Percentiles rank a stretch among this genome's conserved stretches.
Conservation (phyloP, 2,888 invertebrate species). For the Apodemia mormo region DNA sequence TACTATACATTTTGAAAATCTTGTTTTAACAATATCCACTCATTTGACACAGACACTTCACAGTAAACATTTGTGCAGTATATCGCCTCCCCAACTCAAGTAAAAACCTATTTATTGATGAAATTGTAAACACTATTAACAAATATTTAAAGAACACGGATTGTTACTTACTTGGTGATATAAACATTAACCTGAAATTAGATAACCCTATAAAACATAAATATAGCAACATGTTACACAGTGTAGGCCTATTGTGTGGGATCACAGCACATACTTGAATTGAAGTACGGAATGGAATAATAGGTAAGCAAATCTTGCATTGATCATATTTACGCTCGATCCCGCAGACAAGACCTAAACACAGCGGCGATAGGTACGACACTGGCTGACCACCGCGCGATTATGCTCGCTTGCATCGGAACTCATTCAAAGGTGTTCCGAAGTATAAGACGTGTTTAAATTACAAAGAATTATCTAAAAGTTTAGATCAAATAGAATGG, state of each 20-base stretch:
- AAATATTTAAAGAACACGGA: slow-evolving; percentile 11
- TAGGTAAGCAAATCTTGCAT: too few relatives aligned
- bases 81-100: slow-evolving; percentile 27
- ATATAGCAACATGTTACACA: slow-evolving; percentile 28
- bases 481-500: too few relatives aligned
- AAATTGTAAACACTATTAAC: background rate
- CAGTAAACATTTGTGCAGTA: slow-evolving; percentile 26
- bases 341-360: too few relatives aligned
- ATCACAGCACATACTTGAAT: background rate
- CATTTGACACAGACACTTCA: slow-evolving; percentile 20
- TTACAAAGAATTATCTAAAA: too few relatives aligned
- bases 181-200: slow-evolving; percentile 28
- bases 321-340: too few relatives aligned
- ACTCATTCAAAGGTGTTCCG: too few relatives aligned
- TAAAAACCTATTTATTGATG: slow-evolving; percentile 18
- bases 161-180: slow-evolving; percentile 27
- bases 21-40: slow-evolving; percentile 26
- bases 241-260: background rate
- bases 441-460: too few relatives aligned
- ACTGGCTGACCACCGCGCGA: too few relatives aligned
- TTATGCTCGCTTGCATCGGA: too few relatives aligned
- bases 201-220: slow-evolving; percentile 31
- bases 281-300: too few relatives aligned
- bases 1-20: background rate
- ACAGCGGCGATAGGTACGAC: too few relatives aligned